A percentile compares a stretch with the other conserved stretches of the same genome.
phyloP scores from a whole-genome alignment of 2,888 invertebrate genomes.

The Orthonevra nobilis region DNA sequence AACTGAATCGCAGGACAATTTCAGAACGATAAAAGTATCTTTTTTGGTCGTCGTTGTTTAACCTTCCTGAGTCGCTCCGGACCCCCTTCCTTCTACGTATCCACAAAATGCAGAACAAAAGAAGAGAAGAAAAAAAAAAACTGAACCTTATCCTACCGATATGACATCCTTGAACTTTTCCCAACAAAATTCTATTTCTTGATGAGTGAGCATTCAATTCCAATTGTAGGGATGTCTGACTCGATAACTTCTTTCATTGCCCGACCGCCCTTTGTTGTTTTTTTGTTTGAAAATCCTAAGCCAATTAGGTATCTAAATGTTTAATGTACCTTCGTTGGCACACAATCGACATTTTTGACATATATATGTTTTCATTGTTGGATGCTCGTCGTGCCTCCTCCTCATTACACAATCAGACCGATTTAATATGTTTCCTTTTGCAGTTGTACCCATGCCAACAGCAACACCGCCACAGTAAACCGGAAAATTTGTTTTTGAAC shows the following conservation, averaged over 20 bases:
- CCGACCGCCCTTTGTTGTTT: background rate
- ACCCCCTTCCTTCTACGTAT: background rate
- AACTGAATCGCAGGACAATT: constrained; percentile 24
- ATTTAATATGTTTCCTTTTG: constrained; percentile 41
- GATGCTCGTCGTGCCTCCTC: constrained; percentile 1
- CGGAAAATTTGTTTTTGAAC: constrained; percentile 37
- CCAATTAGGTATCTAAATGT: constrained; percentile 55
- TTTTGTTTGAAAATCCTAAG: constrained; percentile 37
- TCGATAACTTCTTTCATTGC: constrained; percentile 20
- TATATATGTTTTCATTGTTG: constrained; percentile 45
- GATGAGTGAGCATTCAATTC: constrained; percentile 62
- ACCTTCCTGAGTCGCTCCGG: constrained; percentile 31
- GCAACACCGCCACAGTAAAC: background rate
- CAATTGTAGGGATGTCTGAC: constrained; percentile 55
- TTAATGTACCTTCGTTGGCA: constrained; percentile 24
- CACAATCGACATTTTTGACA: constrained; percentile 41
- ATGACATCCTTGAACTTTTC: constrained; percentile 49
- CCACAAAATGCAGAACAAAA: background rate
- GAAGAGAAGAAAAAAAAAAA: background rate
- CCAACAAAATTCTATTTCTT: constrained; percentile 13
- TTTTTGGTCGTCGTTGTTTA: constrained; percentile 28
- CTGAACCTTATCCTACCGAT: constrained; percentile 15
- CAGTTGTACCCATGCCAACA: too few relatives aligned
- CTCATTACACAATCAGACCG: too few relatives aligned
- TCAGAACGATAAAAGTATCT: constrained; percentile 16